phyloP scores from a whole-genome alignment of 1,140 invertebrate genomes.

The Cyrtorhinus lividipennis region DNA sequence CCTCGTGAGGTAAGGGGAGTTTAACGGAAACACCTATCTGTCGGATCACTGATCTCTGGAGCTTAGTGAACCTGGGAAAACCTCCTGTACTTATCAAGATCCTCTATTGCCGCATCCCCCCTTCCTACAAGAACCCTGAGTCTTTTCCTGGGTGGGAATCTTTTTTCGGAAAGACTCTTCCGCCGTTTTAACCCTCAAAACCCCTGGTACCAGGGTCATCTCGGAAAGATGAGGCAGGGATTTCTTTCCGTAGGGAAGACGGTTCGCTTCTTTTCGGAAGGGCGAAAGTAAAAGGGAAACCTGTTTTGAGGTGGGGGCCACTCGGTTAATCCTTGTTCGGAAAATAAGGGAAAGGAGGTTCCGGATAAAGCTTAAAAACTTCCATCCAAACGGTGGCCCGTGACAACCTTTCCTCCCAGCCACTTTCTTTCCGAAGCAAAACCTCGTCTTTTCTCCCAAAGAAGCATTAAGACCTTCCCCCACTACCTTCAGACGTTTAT shows the following conservation, averaged over 20 bases:
- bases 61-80: constrained; percentile 6
- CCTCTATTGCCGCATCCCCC: background rate
- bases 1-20: too few relatives aligned
- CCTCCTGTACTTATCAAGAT: background rate
- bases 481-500: too few relatives aligned
- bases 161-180: too few relatives aligned
- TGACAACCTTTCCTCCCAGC: background rate
- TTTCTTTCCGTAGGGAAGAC: background rate
- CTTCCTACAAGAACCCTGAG: background rate
- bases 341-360: constrained; percentile 6
- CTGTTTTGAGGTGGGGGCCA: too few relatives aligned
- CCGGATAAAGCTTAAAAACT: constrained; percentile 7
- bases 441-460: background rate
- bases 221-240: background rate
- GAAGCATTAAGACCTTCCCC: background rate
- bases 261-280: background rate
- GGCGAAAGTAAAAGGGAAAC: background rate
- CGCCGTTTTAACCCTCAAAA: background rate
- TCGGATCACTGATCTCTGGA: background rate
- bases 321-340: constrained; percentile 6
- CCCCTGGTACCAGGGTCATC: background rate
- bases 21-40: background rate
- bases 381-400: constrained; percentile 1
- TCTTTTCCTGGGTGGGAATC: too few relatives aligned
- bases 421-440: background rate